Conservation (phyloP, 2,797 vertebrate genomes). For the Enteromius afrohamiltoni region DNA sequence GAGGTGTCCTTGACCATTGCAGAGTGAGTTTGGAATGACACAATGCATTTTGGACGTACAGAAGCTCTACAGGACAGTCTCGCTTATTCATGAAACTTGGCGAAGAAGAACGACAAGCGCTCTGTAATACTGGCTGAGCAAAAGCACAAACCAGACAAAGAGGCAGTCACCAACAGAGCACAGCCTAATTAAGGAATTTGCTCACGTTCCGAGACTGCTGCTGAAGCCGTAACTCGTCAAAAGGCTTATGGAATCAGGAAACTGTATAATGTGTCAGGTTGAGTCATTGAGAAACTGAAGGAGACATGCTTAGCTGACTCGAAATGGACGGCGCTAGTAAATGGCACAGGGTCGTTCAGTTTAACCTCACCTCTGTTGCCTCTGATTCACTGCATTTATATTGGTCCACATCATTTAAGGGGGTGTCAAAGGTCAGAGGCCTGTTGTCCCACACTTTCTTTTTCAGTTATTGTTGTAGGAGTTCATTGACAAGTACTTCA, state of each 20-base stretch:
- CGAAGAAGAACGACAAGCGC: constrained; percentile 4
- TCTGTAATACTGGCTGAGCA: constrained; percentile 26
- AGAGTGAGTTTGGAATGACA: constrained; percentile 11
- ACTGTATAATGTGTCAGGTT: constrained; percentile 41
- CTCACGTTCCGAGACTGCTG: constrained; percentile 42
- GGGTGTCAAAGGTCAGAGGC: constrained; percentile 34
- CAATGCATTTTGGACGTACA: constrained; percentile 21
- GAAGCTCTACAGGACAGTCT: constrained; percentile 43
- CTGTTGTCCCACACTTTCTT: constrained; percentile 16
- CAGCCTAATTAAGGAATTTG: constrained; percentile 48
- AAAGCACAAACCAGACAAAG: constrained; percentile 37
- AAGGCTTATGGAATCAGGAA: constrained; percentile 38
- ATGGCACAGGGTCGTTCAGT: constrained; percentile 41
- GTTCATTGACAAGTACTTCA: constrained; percentile 6
- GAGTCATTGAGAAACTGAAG: constrained; percentile 42
- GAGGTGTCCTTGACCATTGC: constrained; percentile 7
- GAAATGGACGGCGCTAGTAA: constrained; percentile 38
- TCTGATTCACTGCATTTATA: constrained; percentile 49
- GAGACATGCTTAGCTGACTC: constrained; percentile 50
- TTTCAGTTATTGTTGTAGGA: constrained; percentile 16
- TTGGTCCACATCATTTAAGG: constrained; percentile 36
- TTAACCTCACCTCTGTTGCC: constrained; percentile 49
- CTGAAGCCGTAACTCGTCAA: background rate
- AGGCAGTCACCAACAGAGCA: constrained; percentile 32
- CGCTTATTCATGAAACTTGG: constrained; percentile 56